Evolutionary conservation across 2,113 vertebrate genomes (phyloP).

Genomic region (Pristiophorus japonicus): DNA sequence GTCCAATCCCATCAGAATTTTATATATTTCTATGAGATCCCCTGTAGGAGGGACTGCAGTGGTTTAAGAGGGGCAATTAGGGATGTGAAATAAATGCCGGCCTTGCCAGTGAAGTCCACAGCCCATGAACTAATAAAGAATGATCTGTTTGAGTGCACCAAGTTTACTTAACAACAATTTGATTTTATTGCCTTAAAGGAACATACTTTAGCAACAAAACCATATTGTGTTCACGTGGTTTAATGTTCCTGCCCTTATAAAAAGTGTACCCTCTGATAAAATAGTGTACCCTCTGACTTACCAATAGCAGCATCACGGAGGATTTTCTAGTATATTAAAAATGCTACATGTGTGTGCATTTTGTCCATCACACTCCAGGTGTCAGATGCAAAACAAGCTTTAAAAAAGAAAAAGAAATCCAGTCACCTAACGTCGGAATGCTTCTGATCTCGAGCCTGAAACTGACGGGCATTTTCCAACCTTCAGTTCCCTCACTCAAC

Average conservation of each 20-base stretch:
- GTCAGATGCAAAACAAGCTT: slow-evolving; percentile 7
- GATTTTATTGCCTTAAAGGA: background rate
- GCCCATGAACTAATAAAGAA: too few species aligned
- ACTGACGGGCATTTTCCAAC: background rate
- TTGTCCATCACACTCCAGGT: background rate
- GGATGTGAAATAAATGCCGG: too few species aligned
- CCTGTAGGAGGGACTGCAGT: too few species aligned
- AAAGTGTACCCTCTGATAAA: background rate
- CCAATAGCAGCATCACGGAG: background rate
- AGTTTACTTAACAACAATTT: background rate
- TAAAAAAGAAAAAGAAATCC: slow-evolving; percentile 10
- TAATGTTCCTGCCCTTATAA: background rate
- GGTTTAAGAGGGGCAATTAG: too few species aligned
- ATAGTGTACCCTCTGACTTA: background rate
- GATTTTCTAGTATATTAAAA: slow-evolving; percentile 1
- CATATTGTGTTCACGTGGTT: background rate
- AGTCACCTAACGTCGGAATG: background rate
- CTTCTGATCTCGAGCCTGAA: background rate
- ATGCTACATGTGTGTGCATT: slow-evolving; percentile 16
- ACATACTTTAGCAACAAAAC: background rate
- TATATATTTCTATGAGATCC: too few species aligned
- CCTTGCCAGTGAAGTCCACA: too few species aligned
- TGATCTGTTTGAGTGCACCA: background rate
- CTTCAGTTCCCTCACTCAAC: background rate
- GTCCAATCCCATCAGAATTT: too few species aligned